Conservation (phyloP, 2,113 vertebrate genomes). For the Ptyas mucosa region DNA sequence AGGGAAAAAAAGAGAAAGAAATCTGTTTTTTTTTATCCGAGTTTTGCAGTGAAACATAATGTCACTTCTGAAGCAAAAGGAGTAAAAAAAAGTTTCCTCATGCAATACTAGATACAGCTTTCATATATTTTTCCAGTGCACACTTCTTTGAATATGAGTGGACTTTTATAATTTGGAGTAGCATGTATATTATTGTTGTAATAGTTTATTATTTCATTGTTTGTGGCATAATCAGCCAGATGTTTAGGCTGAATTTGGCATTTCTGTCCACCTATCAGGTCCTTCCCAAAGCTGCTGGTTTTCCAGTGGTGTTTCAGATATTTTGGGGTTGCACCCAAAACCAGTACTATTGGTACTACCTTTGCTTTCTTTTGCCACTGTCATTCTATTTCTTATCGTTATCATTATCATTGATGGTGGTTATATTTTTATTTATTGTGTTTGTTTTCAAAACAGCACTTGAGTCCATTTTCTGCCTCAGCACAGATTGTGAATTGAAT, state of each 20-base stretch:
- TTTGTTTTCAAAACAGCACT: not conserved
- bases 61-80: not conserved
- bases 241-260: not conserved
- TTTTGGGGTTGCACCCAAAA: not conserved
- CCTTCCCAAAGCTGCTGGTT: not conserved
- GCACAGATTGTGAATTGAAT: not conserved
- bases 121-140: not conserved
- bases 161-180: not conserved
- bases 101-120: not conserved
- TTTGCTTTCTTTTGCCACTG: not conserved
- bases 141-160: not conserved
- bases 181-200: not conserved
- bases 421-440: not conserved
- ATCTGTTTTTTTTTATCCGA: not conserved
- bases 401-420: not conserved
- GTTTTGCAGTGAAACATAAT: not conserved
- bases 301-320: not conserved
- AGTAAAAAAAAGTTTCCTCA: not conserved
- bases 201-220: not conserved
- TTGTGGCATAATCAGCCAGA: not conserved
- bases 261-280: not conserved
- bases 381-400: not conserved
- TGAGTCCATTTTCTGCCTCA: not conserved
- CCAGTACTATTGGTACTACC: not conserved
- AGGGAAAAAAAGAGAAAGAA: not conserved